Conservation (phyloP, 2,113 vertebrate genomes). For the Corythornis madagascariensis region DNA sequence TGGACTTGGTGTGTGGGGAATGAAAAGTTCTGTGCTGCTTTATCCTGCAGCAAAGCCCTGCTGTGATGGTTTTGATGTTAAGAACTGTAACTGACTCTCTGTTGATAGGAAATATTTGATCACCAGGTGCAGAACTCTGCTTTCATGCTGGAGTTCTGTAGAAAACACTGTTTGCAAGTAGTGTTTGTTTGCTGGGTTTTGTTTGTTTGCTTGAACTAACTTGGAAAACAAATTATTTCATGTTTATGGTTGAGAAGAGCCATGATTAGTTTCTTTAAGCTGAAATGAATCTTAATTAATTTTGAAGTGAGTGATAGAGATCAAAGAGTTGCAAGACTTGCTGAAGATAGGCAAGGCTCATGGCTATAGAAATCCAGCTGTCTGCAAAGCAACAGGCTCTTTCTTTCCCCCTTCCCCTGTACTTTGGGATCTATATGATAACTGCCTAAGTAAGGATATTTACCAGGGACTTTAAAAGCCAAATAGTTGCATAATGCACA, state of each 20-base stretch:
- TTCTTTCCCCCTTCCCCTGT: not conserved
- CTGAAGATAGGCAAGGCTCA: not conserved
- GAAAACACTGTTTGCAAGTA: not conserved
- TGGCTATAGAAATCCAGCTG: not conserved
- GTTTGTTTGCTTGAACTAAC: not conserved
- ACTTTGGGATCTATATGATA: not conserved
- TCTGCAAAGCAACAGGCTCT: not conserved
- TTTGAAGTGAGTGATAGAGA: not conserved
- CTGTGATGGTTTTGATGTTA: not conserved
- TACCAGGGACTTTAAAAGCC: not conserved
- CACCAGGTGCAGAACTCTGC: not conserved
- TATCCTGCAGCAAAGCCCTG: not conserved
- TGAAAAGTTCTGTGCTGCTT: not conserved
- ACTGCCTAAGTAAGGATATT: not conserved
- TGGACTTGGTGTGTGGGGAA: not conserved
- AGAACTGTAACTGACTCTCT: not conserved
- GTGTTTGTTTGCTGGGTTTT: not conserved
- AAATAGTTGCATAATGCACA: not conserved
- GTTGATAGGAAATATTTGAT: not conserved
- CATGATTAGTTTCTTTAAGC: not conserved
- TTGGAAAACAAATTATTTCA: not conserved
- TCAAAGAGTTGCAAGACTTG: constrained; percentile 22
- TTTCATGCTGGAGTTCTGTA: constrained; percentile 14
- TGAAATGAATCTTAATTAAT: not conserved
- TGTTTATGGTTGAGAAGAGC: not conserved